Evolutionary conservation across 2,888 invertebrate species (phyloP).

Genomic region (Microchrysa polita): DNA sequence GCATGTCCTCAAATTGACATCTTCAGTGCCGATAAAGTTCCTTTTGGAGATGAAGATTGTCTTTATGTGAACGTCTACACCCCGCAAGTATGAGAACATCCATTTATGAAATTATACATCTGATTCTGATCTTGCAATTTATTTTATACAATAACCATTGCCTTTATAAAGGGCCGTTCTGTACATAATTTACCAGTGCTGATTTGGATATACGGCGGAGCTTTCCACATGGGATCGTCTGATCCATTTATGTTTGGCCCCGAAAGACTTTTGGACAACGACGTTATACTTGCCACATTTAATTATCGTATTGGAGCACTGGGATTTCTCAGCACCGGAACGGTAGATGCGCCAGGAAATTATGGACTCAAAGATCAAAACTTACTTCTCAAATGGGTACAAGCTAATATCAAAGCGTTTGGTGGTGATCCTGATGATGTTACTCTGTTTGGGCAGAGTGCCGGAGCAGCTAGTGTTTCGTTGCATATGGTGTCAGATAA

Average conservation of each 20-base stretch:
- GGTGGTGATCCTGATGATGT: conserved; percentile 69
- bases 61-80: conserved; percentile 20
- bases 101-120: too few species aligned
- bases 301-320: conserved; percentile 72
- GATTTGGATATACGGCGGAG: conserved; percentile 70
- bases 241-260: conserved; percentile 72
- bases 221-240: conserved; percentile 73
- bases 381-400: conserved; percentile 68
- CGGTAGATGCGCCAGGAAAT: conserved; percentile 69
- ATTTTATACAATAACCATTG: background rate
- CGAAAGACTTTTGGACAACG: conserved; percentile 70
- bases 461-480: conserved; percentile 70
- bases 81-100: conserved; percentile 8
- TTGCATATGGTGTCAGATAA: conserved; percentile 70
- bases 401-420: conserved; percentile 68
- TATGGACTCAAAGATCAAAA: conserved; percentile 70
- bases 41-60: conserved; percentile 26
- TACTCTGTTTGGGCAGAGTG: conserved; percentile 71
- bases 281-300: conserved; percentile 71
- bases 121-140: too few species aligned
- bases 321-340: conserved; percentile 70
- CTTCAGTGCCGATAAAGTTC: conserved; percentile 4
- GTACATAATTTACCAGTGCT: conserved; percentile 66
- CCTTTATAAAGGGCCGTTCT: too few species aligned
- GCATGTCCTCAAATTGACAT: conserved; percentile 15